Evolutionary conservation across 2,888 invertebrate genomes (phyloP), one percentile per base, ranked within the genome.

Genomic region (Hirtodrosophila trivittata): DNA sequence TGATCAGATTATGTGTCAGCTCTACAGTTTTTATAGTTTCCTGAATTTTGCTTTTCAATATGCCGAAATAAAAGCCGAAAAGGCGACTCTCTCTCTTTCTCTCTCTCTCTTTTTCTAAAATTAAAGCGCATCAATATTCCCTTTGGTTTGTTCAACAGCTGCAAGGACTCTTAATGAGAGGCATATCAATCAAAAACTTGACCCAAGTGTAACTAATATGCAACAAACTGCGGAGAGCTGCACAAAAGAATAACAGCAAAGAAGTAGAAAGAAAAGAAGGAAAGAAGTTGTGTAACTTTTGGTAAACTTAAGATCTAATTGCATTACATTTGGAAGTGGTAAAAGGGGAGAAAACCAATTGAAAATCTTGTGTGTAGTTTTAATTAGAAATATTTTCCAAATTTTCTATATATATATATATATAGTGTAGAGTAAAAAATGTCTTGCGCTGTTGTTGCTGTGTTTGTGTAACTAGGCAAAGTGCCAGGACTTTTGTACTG

Each of bases 351-450:
- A 58, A 45, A 59, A 28, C 33, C 68, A 70, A 74, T 65, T 68
- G 67, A 57, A 74, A 63, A 73, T 63, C 52, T 65, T 67, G 46
- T 72, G 50, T 70, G 66, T 64, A 57, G 51, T 82, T 82, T 82
- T 82, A 82, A 82, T 82, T 85, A 82, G 85, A 82, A 77, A 77
- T 63, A 82, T 85, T 85, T 81, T 77, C 55, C 52, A 41, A 69
- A 71, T 77, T 71, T 75, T 59, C 65, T 21, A 21, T 21, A 21
- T 21, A 21, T 21, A 21, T n/a, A n/a, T n/a, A n/a, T n/a, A n/a
- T n/a, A n/a, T n/a, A n/a, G 65, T 66, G 46, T 42, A 39, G 14
- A 10, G 33, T 37, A 32, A 46, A 18, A 7, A 57, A 38, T 41
- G 57, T 56, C 54, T 49, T 16, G 33, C 18, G 9, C 43, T 56